A percentile compares a stretch with the other conserved stretches of the same genome.
Conservation (phyloP, 92 coral and sea anemone species). For the Muricea muricata region DNA sequence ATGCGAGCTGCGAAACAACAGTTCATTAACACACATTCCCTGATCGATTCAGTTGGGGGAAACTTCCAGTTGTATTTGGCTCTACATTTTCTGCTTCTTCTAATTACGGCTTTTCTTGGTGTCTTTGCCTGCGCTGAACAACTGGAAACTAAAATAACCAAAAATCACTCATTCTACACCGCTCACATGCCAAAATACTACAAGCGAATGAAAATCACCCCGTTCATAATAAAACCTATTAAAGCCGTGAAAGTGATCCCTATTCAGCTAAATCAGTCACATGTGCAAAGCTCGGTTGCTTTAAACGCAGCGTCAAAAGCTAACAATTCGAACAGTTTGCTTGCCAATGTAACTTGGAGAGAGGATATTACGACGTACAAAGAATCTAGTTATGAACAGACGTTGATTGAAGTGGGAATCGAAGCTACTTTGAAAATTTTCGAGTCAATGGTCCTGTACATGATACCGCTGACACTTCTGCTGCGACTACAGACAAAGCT, state of each 20-base stretch:
- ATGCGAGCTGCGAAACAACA: slow-evolving; percentile 12
- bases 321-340: background rate
- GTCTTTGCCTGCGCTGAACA: slow-evolving; percentile 41
- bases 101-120: slow-evolving; percentile 38
- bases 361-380: slow-evolving; percentile 9
- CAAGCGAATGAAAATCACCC: slow-evolving; percentile 13
- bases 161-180: slow-evolving; percentile 19
- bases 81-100: slow-evolving; percentile 17
- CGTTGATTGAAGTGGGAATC: slow-evolving; percentile 29
- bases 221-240: background rate
- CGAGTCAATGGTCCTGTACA: slow-evolving; percentile 24
- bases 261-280: background rate
- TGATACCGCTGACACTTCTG: slow-evolving; percentile 40
- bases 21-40: background rate
- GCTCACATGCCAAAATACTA: slow-evolving; percentile 17
- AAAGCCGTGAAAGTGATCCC: background rate
- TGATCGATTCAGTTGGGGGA: slow-evolving; percentile 30
- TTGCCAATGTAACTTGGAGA: slow-evolving; percentile 4
- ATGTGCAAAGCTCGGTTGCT: background rate
- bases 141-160: background rate
- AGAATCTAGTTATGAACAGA: background rate
- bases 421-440: slow-evolving; percentile 23
- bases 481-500: slow-evolving; percentile 38
- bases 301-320: background rate
- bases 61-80: slow-evolving; percentile 28